Evolutionary conservation across 2,797 vertebrate genomes (phyloP).

Genomic region (Dryobates pubescens): DNA sequence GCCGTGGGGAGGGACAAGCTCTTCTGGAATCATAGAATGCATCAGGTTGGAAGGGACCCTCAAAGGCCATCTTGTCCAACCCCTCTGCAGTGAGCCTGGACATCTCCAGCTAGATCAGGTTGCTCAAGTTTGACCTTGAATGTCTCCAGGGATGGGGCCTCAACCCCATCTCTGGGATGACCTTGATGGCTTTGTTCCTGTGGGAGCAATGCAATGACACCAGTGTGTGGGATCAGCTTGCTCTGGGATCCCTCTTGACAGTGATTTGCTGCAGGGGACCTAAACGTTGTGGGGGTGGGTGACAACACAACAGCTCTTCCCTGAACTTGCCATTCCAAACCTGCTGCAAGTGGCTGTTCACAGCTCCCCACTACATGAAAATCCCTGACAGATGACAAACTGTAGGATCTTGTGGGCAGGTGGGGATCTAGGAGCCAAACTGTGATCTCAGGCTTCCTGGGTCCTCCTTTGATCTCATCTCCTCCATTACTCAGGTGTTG

Average conservation of each 20-base stretch:
- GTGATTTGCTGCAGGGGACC: neutral
- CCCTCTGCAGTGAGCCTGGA: no score
- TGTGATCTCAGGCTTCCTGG: neutral
- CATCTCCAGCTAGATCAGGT: no score
- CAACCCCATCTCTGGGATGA: no score
- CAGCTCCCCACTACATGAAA: neutral
- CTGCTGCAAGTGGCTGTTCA: neutral
- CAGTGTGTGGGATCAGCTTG: rapidly evolving
- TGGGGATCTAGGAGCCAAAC: neutral
- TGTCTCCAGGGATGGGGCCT: no score
- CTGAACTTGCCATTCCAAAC: neutral
- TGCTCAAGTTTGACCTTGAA: no score
- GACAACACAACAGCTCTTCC: neutral
- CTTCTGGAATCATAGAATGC: neutral
- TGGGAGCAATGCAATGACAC: neutral
- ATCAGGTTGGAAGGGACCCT: no score
- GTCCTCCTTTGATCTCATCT: neutral
- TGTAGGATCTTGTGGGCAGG: neutral
- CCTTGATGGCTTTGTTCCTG: neutral
- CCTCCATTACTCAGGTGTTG: rapidly evolving
- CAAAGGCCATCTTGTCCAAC: no score
- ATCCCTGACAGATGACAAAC: neutral
- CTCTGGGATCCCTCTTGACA: neutral
- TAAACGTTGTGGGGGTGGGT: neutral
- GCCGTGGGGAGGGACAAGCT: neutral